phyloP scores from a whole-genome alignment of 2,797 vertebrate species.

The Microctenopoma steveboyesi region DNA sequence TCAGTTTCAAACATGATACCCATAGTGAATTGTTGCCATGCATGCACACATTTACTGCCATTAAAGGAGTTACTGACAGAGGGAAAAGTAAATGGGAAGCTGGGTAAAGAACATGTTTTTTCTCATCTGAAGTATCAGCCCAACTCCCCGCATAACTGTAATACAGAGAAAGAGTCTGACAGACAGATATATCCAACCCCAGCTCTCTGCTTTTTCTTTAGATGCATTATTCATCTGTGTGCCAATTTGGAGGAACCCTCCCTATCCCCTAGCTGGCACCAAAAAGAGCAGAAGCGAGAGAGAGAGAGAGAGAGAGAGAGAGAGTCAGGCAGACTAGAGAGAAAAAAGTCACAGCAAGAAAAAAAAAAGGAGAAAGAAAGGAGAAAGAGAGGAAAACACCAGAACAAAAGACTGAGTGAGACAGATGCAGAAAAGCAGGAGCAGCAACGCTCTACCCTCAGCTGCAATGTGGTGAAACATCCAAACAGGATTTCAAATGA shows the following conservation, averaged over 20 bases:
- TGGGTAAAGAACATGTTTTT: constrained; percentile 45
- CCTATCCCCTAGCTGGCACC: constrained; percentile 73
- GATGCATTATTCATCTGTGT: constrained; percentile 84
- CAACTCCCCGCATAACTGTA: constrained; percentile 66
- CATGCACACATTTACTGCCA: constrained; percentile 23
- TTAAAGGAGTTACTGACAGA: constrained; percentile 50
- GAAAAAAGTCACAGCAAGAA: constrained; percentile 54
- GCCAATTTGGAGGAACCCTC: constrained; percentile 82
- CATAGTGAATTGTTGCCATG: constrained; percentile 17
- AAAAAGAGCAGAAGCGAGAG: constrained; percentile 59
- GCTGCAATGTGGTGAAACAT: constrained; percentile 70
- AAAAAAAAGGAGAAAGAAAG: constrained; percentile 35
- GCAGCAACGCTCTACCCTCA: constrained; percentile 46
- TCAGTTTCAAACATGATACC: constrained; percentile 15
- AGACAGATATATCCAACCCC: constrained; percentile 75
- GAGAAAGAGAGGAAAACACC: constrained; percentile 45
- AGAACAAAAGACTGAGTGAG: constrained; percentile 65
- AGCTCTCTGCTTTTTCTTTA: constrained; percentile 74
- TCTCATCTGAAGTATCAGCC: constrained; percentile 60
- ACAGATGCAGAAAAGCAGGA: constrained; percentile 53
- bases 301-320: constrained; percentile 25
- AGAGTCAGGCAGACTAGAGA: constrained; percentile 41
- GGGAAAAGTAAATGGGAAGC: constrained; percentile 48
- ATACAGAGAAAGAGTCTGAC: constrained; percentile 73
- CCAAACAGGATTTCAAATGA: constrained; percentile 76